Evolutionary conservation across 2,888 invertebrate genomes (phyloP).

Genomic region (Diplolepis rosae): DNA sequence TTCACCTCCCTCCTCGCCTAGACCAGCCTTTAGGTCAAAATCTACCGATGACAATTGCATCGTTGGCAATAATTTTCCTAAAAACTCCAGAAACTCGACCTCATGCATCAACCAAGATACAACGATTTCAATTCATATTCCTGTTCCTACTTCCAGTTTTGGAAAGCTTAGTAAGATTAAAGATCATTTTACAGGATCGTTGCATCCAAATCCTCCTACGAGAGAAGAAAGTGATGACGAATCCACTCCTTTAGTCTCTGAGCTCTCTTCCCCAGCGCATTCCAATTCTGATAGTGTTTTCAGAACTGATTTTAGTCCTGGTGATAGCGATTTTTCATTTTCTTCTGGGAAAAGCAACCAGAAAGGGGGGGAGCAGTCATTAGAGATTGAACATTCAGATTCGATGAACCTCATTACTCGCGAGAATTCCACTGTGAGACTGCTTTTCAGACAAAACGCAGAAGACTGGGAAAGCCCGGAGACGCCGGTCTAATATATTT

Average conservation of each 20-base stretch:
- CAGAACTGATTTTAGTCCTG: slow-evolving; percentile 54
- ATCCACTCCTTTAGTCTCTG: slow-evolving; percentile 80
- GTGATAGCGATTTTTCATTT: slow-evolving; percentile 57
- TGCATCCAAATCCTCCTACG: slow-evolving; percentile 8
- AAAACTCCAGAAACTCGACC: slow-evolving; percentile 15
- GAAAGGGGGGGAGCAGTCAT: slow-evolving; percentile 44
- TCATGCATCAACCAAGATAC: not conserved
- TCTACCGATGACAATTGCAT: slow-evolving; percentile 62
- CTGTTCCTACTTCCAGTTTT: slow-evolving; percentile 53
- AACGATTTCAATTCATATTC: slow-evolving; percentile 48
- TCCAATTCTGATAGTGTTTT: slow-evolving; percentile 64
- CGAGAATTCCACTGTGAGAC: slow-evolving; percentile 51
- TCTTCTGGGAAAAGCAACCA: slow-evolving; percentile 55
- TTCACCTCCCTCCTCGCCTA: slow-evolving; percentile 67
- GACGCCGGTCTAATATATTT: slow-evolving; percentile 65
- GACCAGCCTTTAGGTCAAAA: slow-evolving; percentile 63
- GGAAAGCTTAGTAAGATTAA: slow-evolving; percentile 61
- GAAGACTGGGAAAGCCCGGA: slow-evolving; percentile 68
- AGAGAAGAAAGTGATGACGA: slow-evolving; percentile 78
- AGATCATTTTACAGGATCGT: slow-evolving; percentile 54
- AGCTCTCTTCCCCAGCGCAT: slow-evolving; percentile 70
- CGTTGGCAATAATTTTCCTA: slow-evolving; percentile 8
- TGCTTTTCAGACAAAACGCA: slow-evolving; percentile 57
- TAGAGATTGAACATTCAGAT: slow-evolving; percentile 54
- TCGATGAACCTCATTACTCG: slow-evolving; percentile 56